Conservation (phyloP, 2,113 vertebrate genomes). For the Malurus elegans region DNA sequence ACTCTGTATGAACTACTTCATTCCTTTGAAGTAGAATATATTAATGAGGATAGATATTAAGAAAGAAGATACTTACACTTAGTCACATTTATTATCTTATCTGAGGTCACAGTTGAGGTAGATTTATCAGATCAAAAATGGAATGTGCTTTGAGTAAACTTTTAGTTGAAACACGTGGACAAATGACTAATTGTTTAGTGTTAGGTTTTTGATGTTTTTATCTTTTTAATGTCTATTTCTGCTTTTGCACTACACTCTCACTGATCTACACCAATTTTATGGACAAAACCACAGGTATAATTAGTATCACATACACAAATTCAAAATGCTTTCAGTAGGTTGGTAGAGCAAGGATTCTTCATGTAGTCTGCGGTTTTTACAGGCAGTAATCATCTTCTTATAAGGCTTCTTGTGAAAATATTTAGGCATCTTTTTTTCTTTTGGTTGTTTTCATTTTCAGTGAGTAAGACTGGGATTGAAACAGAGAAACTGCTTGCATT, state of each 20-base stretch:
- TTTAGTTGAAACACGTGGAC: neutral
- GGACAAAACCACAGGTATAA: neutral
- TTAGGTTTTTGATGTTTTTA: neutral
- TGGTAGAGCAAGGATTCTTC: neutral
- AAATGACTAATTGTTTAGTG: neutral
- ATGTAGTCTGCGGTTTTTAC: neutral
- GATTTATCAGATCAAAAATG: neutral
- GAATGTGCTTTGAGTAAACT: neutral
- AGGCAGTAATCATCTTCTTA: neutral
- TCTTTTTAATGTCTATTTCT: neutral
- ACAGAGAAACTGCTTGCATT: neutral
- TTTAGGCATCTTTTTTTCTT: neutral
- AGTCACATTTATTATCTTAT: slow-evolving; percentile 6
- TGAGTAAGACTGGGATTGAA: neutral
- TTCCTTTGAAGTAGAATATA: slow-evolving; percentile 43
- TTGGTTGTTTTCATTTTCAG: neutral
- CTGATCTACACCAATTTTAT: neutral
- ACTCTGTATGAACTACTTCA: slow-evolving; percentile 54
- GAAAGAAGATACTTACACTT: slow-evolving; percentile 6
- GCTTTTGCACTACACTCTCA: neutral
- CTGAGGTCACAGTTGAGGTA: slow-evolving; percentile 6
- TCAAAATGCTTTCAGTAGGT: neutral
- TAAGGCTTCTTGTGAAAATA: neutral
- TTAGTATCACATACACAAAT: neutral
- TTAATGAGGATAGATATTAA: slow-evolving; percentile 48